phyloP scores from a whole-genome alignment of 2,113 vertebrate genomes.

The Calcarius ornatus region DNA sequence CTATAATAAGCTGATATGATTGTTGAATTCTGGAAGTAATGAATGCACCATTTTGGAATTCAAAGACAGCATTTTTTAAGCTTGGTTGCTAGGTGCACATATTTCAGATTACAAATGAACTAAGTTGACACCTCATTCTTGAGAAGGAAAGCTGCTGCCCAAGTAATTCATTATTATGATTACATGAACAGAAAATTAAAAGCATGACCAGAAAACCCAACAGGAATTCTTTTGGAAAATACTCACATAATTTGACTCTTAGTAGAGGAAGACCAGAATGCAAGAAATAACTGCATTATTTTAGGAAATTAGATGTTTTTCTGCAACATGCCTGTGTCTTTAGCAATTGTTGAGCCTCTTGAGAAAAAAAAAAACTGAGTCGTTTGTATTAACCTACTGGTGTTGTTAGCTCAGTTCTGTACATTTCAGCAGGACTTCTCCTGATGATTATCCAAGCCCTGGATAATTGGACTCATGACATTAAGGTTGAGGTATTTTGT shows the following conservation, averaged over 20 bases:
- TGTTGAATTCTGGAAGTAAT: background rate
- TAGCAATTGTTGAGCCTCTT: background rate
- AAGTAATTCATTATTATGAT: constrained; percentile 11
- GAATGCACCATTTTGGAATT: background rate
- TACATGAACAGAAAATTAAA: background rate
- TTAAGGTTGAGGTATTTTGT: background rate
- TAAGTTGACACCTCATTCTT: background rate
- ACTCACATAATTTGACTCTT: background rate
- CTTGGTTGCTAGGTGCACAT: background rate
- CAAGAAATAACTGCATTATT: background rate
- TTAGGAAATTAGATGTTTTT: background rate
- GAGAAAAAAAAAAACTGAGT: background rate
- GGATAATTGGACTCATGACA: fast-evolving
- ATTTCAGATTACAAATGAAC: background rate
- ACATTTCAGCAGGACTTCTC: background rate
- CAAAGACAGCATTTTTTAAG: background rate
- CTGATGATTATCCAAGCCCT: background rate
- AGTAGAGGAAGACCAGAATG: background rate
- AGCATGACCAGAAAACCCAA: background rate
- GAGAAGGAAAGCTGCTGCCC: background rate
- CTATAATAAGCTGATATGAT: background rate
- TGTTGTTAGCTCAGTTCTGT: background rate
- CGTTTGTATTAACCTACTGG: background rate
- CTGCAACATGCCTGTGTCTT: background rate
- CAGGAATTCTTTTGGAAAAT: background rate